These are phyloP conservation scores for Chaunax sp. DNA, from an alignment of 2,797 vertebrate species.

Conservation along the genomic window DNA sequence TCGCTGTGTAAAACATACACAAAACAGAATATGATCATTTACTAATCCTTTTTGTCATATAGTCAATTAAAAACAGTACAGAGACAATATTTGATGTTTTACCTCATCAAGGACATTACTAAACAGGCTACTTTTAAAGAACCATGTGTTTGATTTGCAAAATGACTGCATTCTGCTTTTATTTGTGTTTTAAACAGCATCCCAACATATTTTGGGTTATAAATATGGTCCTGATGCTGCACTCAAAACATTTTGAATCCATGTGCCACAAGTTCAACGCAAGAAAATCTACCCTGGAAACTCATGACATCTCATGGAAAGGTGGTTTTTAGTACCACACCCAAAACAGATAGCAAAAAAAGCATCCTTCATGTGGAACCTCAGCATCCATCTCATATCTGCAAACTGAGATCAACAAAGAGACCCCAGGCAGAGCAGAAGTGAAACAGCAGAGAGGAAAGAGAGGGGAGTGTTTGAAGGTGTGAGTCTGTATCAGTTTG, in stretches of 20 bases:
- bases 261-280: neutral
- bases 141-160: too few relatives aligned
- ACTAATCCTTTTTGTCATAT: too few relatives aligned
- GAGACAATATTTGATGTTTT: too few relatives aligned
- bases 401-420: neutral
- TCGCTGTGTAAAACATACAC: too few relatives aligned
- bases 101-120: too few relatives aligned
- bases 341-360: neutral
- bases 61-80: too few relatives aligned
- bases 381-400: neutral
- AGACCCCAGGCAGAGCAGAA: conserved; percentile 5
- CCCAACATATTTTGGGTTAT: too few relatives aligned
- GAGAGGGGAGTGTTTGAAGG: neutral
- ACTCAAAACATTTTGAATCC: neutral
- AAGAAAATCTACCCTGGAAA: neutral
- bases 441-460: conserved; percentile 4
- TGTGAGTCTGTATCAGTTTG: neutral
- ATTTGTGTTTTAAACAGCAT: too few relatives aligned
- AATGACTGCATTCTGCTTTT: too few relatives aligned
- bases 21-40: too few relatives aligned
- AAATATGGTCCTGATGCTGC: neutral
- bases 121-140: too few relatives aligned
- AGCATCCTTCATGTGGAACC: neutral
- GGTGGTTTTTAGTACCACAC: neutral
- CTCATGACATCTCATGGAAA: neutral